These are phyloP conservation scores for Entelurus aequoreus DNA, from an alignment of 2,113 vertebrate species.

Conservation along the genomic window DNA sequence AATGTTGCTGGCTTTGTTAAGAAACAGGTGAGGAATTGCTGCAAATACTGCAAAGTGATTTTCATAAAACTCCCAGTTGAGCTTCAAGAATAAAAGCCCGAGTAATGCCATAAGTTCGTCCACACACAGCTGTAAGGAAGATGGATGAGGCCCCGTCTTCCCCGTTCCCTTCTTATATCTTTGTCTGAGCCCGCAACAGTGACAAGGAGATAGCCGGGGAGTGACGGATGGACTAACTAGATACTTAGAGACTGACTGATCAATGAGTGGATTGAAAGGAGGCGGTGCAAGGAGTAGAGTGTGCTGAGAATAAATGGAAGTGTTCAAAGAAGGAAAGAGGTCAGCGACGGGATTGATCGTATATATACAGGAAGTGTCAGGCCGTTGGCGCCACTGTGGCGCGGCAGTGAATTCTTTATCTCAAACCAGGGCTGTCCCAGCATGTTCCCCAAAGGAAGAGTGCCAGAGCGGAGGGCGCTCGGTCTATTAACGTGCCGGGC, in stretches of 20 bases:
- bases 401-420: slow-evolving; percentile 42
- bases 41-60: slow-evolving; percentile 22
- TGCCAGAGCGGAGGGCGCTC: slow-evolving; percentile 20
- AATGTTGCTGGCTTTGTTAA: slow-evolving; percentile 15
- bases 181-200: slow-evolving; percentile 9
- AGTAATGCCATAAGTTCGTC: slow-evolving; percentile 19
- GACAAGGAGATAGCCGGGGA: slow-evolving; percentile 10
- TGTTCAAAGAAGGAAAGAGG: slow-evolving; percentile 16
- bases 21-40: slow-evolving; percentile 42
- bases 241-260: slow-evolving; percentile 16
- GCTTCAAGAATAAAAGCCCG: slow-evolving; percentile 4
- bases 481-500: slow-evolving; percentile 31
- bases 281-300: neutral
- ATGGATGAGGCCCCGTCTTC: slow-evolving; percentile 24
- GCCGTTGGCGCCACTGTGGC: no score
- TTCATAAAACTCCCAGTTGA: slow-evolving; percentile 27
- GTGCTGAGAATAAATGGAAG: slow-evolving; percentile 11
- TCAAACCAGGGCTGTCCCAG: slow-evolving; percentile 46
- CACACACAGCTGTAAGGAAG: slow-evolving; percentile 22
- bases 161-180: neutral
- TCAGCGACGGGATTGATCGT: slow-evolving; percentile 28
- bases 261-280: slow-evolving; percentile 17
- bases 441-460: slow-evolving; percentile 29
- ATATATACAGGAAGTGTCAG: no score
- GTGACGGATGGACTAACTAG: slow-evolving; percentile 12